Evolutionary conservation across 2,113 vertebrate species (phyloP), one percentile per base, ranked within the genome.

Genomic region (Thamnophis sirtalis): DNA sequence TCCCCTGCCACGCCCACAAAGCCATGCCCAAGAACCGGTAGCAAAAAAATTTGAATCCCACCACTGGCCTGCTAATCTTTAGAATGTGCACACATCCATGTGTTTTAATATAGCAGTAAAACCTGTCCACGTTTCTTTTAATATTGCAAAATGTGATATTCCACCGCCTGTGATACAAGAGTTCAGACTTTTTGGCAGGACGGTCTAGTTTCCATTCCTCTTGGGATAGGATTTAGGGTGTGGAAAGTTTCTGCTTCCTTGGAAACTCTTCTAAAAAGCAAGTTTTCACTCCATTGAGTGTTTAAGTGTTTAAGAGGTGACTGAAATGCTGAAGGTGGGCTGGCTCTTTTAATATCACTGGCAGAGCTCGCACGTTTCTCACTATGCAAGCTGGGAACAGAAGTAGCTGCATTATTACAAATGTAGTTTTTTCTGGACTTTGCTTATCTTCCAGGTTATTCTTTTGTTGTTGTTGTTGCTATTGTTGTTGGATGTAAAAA

Each of bases 301-400:
- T 95, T 96, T 96, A 97, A 98, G 98, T 98, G 97, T 98, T 98
- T 98, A 98, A 98, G 98, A 98, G 97, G 97, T 98, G 97, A 97
- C 96, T 97, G 97, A 97, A 96, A 97, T 97, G 96, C 97, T 97
- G 97, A 98, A 97, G 97, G 97, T 97, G 96, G 96, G 94, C 97
- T 93, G 97, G 95, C 96, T 95, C 93, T 89, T 97, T 97, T 96
- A 96, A 94, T 93, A 93, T 93, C 68, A 91, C 95, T 97, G 97
- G 98, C 98, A 97, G 91, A 56, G 87, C n/a, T 5, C 0, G 50
- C 68, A 96, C 95, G 91, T 98, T 97, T 98, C 96, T 94, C 97
- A 97, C 97, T 97, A 97, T 97, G 97, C 88, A 93, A 89, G 95
- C 88, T 63, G 54, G 94, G 95, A 91, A 95, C 53, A 94, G 94